A percentile compares a stretch with the other conserved stretches of the same genome.
phyloP scores from a whole-genome alignment of 2,797 vertebrate species.

The Nannoperca australis region DNA sequence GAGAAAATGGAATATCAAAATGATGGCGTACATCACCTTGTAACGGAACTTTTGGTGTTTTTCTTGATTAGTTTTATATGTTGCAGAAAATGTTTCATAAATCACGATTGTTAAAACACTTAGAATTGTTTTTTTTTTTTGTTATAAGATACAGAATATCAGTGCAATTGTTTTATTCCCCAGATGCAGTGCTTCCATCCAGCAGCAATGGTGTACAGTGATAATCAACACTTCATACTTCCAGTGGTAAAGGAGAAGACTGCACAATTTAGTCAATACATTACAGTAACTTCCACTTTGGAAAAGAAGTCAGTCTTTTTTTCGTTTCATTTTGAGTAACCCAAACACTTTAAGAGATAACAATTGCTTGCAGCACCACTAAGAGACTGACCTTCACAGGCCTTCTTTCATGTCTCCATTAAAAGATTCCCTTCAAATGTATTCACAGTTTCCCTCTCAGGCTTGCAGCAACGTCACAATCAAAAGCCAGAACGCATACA shows the following conservation, averaged over 20 bases:
- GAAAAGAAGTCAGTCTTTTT: slow-evolving; percentile 41
- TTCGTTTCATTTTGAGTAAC: slow-evolving; percentile 59
- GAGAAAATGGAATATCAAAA: slow-evolving; percentile 29
- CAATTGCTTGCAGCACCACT: slow-evolving; percentile 53
- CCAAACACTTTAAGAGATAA: slow-evolving; percentile 63
- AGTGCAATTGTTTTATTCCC: background rate
- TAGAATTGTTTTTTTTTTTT: background rate
- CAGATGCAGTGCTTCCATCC: background rate
- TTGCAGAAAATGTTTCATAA: background rate
- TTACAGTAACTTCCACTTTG: slow-evolving; percentile 16
- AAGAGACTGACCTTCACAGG: slow-evolving; percentile 78
- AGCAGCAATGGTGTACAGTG: slow-evolving; percentile 5
- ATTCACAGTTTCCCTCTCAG: slow-evolving; percentile 77
- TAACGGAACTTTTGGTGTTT: background rate
- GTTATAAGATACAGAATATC: background rate
- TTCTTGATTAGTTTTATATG: background rate
- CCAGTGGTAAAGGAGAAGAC: slow-evolving; percentile 9
- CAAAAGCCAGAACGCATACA: slow-evolving; percentile 77
- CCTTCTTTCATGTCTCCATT: slow-evolving; percentile 77
- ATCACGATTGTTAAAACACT: background rate
- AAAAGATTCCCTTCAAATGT: slow-evolving; percentile 80
- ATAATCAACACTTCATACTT: slow-evolving; percentile 28
- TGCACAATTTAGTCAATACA: slow-evolving; percentile 25
- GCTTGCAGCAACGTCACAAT: slow-evolving; percentile 69
- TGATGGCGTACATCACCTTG: background rate